Conservation (phyloP, 2,888 invertebrate genomes). For the Loripinus fragilis region DNA sequence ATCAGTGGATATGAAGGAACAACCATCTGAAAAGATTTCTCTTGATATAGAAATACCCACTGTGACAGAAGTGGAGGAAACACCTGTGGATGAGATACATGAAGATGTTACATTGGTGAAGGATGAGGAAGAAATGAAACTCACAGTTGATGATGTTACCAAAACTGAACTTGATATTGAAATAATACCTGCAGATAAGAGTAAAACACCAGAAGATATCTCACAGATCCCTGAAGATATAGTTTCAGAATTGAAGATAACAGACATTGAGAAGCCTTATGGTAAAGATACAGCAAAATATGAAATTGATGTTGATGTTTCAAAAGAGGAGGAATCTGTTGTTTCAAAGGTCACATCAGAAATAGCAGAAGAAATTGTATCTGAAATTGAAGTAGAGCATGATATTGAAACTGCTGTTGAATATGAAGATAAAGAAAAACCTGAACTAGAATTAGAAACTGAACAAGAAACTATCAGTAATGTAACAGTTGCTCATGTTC, state of each 20-base stretch:
- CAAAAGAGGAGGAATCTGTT: background rate
- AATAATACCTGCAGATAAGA: slow-evolving; percentile 14
- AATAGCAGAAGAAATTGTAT: slow-evolving; percentile 7
- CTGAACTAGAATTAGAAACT: background rate
- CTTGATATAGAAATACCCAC: slow-evolving; percentile 11
- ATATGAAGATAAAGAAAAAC: background rate
- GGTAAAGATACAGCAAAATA: slow-evolving; percentile 15
- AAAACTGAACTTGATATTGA: background rate
- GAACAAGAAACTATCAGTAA: background rate
- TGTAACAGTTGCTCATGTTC: background rate
- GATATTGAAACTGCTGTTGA: background rate
- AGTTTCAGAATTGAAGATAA: slow-evolving; percentile 1
- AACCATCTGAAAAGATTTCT: slow-evolving; percentile 5
- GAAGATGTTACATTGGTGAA: background rate
- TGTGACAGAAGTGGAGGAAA: background rate
- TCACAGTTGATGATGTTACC: slow-evolving; percentile 21
- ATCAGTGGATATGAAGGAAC: slow-evolving; percentile 17
- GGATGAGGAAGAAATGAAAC: background rate
- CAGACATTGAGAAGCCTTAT: slow-evolving; percentile 16
- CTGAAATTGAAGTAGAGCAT: slow-evolving; percentile 17
- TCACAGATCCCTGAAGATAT: background rate
- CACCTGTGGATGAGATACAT: background rate
- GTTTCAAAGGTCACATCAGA: background rate
- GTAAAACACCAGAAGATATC: slow-evolving; percentile 9
- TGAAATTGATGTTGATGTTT: slow-evolving; percentile 75